phyloP scores from a whole-genome alignment of 1,140 invertebrate genomes.

The Macrostomum lignano region DNA sequence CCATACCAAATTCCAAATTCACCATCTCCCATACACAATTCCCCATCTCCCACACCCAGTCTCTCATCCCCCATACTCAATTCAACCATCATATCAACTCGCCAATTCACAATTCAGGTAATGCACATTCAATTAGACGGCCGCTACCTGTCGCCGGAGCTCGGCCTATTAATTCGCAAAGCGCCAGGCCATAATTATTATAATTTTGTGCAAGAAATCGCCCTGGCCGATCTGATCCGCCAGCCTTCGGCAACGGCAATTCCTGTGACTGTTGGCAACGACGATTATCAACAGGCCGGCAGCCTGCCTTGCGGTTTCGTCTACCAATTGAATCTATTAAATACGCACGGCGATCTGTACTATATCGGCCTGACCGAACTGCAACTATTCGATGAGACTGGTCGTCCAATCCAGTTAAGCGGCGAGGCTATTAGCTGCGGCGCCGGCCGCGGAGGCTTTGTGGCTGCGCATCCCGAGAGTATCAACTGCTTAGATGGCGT shows the following conservation, averaged over 20 bases:
- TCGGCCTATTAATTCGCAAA: conserved; percentile 5
- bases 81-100: no score
- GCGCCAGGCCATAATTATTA: conserved; percentile 42
- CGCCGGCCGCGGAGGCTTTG: background rate
- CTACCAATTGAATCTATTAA: conserved; percentile 44
- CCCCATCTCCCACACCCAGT: no score
- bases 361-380: conserved; percentile 51
- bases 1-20: no score
- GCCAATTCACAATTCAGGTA: no score
- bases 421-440: background rate
- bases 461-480: background rate
- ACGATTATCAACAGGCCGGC: background rate
- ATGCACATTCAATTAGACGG: no score
- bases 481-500: background rate
- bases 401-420: conserved; percentile 15
- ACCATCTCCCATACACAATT: no score
- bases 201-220: conserved; percentile 41
- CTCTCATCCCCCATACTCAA: no score
- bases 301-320: conserved; percentile 19
- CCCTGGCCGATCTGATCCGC: no score
- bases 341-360: conserved; percentile 51
- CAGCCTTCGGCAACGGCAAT: no score
- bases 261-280: no score
- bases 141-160: no score
- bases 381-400: conserved; percentile 38